phyloP scores from a whole-genome alignment of 2,113 vertebrate genomes.

The Lanius ludovicianus region DNA sequence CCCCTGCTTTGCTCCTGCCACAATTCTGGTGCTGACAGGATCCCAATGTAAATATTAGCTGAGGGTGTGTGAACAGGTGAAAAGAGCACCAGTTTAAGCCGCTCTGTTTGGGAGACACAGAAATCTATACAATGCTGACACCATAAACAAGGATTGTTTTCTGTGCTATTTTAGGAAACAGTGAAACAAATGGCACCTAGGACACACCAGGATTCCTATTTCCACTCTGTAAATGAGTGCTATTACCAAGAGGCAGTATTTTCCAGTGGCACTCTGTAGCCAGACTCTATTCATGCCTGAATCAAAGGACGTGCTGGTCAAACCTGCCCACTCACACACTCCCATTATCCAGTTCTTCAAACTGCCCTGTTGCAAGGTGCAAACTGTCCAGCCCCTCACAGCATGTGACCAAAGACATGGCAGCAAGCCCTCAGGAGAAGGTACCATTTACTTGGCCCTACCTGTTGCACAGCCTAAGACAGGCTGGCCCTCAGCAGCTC shows the following conservation, averaged over 20 bases:
- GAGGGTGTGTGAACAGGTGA: background rate
- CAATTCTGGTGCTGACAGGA: background rate
- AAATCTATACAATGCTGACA: constrained; percentile 6
- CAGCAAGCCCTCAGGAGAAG: background rate
- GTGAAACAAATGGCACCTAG: background rate
- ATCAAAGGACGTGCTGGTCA: background rate
- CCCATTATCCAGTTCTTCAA: background rate
- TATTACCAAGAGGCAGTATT: background rate
- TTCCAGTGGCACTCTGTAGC: background rate
- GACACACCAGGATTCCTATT: constrained; percentile 14
- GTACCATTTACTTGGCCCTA: background rate
- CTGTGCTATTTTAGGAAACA: constrained; percentile 37
- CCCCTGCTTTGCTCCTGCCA: background rate
- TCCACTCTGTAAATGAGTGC: constrained; percentile 5
- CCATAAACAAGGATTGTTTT: constrained; percentile 34
- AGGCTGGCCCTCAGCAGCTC: background rate
- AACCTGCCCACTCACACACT: background rate
- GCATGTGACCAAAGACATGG: background rate
- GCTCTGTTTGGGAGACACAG: background rate
- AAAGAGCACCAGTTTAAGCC: constrained; percentile 17
- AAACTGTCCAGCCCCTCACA: background rate
- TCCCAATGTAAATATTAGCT: constrained; percentile 38
- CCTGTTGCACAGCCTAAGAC: background rate
- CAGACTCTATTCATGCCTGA: background rate
- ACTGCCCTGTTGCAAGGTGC: background rate